phyloP scores from a whole-genome alignment of 53 echinoderm and acorn worm genomes.

The Echinometra lucunter region DNA sequence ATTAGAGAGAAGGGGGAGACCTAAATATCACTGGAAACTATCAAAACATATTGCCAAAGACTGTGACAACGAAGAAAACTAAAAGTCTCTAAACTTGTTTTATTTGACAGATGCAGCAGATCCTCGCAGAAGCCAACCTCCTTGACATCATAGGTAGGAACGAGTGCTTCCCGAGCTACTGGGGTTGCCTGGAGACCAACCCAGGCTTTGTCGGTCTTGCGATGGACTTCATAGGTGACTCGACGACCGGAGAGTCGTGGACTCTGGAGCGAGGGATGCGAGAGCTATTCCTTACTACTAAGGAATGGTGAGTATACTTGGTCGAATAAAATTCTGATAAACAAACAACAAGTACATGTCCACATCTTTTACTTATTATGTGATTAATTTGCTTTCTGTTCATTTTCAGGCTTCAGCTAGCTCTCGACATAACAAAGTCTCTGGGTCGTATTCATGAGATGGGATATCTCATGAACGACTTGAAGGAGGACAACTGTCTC shows the following conservation, averaged over 20 bases:
- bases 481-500: slow-evolving; percentile 42
- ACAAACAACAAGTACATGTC: too few relatives aligned
- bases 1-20: too few relatives aligned
- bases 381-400: background rate
- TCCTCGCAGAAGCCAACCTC: background rate
- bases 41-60: too few relatives aligned
- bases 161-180: background rate
- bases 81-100: too few relatives aligned
- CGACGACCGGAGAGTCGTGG: background rate
- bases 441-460: background rate
- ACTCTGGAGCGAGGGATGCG: background rate
- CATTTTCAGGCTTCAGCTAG: slow-evolving; percentile 10
- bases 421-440: background rate
- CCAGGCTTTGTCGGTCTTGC: background rate
- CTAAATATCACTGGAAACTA: too few relatives aligned
- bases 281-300: background rate
- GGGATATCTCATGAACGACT: slow-evolving; percentile 16
- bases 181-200: slow-evolving; percentile 10
- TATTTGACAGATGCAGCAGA: background rate
- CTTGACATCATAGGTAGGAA: background rate
- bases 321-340: background rate
- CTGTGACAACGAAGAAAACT: too few relatives aligned
- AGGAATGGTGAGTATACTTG: background rate
- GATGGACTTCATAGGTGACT: background rate
- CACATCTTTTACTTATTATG: background rate